A percentile compares a stretch with the other conserved stretches of the same genome.
Conservation (phyloP, 1,140 invertebrate genomes). For the Brachionus rotundiformis region DNA sequence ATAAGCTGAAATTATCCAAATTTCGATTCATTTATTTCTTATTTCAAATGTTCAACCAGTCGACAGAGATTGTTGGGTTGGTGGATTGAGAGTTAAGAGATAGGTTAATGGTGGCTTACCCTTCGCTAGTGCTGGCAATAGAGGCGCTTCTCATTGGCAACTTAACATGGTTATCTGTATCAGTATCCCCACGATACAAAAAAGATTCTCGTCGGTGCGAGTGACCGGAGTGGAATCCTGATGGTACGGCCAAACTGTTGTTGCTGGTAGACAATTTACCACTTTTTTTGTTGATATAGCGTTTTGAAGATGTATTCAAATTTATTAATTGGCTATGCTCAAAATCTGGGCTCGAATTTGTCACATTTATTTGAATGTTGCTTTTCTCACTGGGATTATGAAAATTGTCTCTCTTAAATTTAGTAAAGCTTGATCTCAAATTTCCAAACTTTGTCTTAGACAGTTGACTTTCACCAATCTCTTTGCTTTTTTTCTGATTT, state of each 20-base stretch:
- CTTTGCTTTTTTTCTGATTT: not conserved
- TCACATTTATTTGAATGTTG: not conserved
- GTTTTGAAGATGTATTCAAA: not conserved
- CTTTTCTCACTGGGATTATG: not conserved
- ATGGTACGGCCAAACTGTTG: not conserved
- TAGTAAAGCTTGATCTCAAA: conserved; percentile 10
- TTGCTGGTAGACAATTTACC: not conserved
- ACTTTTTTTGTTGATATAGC: not conserved
- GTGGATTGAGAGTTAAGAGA: not conserved
- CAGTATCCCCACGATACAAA: not conserved
- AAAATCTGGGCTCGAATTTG: not conserved
- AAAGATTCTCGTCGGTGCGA: conserved; percentile 23
- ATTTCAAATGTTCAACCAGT: not conserved
- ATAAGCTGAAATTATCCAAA: not conserved
- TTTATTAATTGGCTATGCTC: not conserved
- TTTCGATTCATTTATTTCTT: not conserved
- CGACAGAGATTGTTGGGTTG: not conserved
- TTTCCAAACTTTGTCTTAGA: not conserved
- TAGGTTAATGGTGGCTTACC: not conserved
- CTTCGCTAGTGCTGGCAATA: conserved; percentile 23
- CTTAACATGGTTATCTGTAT: conserved; percentile 21
- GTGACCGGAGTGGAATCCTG: not conserved
- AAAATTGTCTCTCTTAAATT: not conserved
- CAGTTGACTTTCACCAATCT: not conserved
- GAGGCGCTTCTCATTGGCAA: conserved; percentile 42